Base-by-base conservation (phyloP, 2,888 invertebrate species). In the Polydesmus complanatus region DNA sequence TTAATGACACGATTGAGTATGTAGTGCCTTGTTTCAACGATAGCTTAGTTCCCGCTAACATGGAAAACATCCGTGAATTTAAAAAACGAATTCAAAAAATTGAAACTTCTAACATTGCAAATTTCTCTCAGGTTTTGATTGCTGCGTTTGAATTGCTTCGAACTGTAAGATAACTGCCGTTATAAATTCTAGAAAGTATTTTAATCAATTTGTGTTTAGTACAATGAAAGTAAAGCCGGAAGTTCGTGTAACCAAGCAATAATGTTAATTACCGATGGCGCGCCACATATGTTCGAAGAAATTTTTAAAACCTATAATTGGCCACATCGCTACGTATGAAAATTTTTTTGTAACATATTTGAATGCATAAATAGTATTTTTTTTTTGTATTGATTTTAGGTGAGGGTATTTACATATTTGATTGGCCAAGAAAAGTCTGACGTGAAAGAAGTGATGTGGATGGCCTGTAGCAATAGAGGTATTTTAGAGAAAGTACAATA, bases 401-500 rank as follows among this genome's bases (percentile, higher is more conserved):
- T 96, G 56, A 81, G 98, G 67, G 87, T 99, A 65, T 98, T 98
- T 78, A 96, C 97, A 50, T 98, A 95, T 79, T 80, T 99, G 70
- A 95, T 99, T 76, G 98, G 96, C 66, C 82, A 88, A 73, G 96
- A 97, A 73, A 88, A 92, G 1, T 86, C 91, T 37, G 96, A 97
- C 75, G 87, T 90, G 56, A 80, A 88, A 66, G 91, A 95, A 72
- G 89, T 95, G 65, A 88, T 90, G 72, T 93, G 92, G 90, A 97
- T 99, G 93, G 97, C 98, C 56, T 98, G 97, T 75, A 87, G 87
- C 25, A 98, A 99, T 75, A 85, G 90, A 82, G 98, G 97, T 87
- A 74, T 68, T n/a, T n/a, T n/a, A n/a, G n/a, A n/a, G n/a, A n/a
- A n/a, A n/a, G n/a, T n/a, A n/a, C n/a, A n/a, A n/a, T n/a, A n/a